A percentile compares a stretch with the other conserved stretches of the same genome.
phyloP scores from a whole-genome alignment of 1,140 invertebrate species.

The Nasonia longicornis region DNA sequence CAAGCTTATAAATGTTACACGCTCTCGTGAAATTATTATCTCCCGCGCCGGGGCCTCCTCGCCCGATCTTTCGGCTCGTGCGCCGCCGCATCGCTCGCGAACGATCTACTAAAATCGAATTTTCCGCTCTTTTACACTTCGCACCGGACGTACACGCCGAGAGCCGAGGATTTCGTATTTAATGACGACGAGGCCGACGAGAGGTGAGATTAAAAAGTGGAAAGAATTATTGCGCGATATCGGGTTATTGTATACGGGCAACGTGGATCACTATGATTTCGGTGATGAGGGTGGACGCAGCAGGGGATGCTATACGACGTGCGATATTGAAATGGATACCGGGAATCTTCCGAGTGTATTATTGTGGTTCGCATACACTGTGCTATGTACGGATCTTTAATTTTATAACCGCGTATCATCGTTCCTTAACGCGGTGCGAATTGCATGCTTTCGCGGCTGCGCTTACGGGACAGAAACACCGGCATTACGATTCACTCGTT shows the following conservation, averaged over 20 bases:
- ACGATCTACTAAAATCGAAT: conserved; percentile 36
- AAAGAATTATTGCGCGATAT: not conserved
- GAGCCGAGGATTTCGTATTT: conserved; percentile 10
- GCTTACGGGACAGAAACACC: not conserved
- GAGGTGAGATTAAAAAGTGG: conserved; percentile 43
- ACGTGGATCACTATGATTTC: conserved; percentile 48
- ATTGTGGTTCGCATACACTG: not conserved
- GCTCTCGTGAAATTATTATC: conserved; percentile 20
- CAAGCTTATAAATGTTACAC: conserved; percentile 26
- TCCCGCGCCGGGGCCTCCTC: not conserved
- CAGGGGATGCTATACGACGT: not conserved
- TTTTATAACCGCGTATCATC: not conserved
- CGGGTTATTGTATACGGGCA: not conserved
- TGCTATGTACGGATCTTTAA: not conserved
- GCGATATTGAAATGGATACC: conserved; percentile 44
- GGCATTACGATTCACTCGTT: not conserved
- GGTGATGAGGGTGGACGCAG: not conserved
- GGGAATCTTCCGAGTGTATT: conserved; percentile 19
- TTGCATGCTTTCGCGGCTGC: not conserved
- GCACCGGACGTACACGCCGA: not conserved
- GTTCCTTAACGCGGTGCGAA: not conserved
- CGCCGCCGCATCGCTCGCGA: not conserved
- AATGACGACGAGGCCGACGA: not conserved
- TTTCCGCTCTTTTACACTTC: conserved; percentile 42
- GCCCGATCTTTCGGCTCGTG: not conserved